Base-by-base conservation (phyloP, 2,888 invertebrate species). In the Aleiodes alternator region DNA sequence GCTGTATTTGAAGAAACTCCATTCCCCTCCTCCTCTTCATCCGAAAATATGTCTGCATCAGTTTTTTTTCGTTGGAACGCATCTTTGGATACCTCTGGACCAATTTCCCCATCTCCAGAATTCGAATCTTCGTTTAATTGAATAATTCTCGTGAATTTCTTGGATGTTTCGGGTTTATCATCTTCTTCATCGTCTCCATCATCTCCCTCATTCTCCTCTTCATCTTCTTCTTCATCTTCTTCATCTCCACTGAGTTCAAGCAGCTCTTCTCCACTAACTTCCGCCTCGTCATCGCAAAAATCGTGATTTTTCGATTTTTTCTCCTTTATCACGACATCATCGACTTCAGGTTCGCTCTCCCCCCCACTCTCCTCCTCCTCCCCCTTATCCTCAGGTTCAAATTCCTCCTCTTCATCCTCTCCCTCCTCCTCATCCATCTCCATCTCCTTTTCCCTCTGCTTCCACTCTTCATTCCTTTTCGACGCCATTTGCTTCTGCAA, bases 401-500 rank as follows among this genome's bases (percentile, higher is more conserved):
- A 89, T 56, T 90, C 90, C 23, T 83, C 86, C 6, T 89, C 87
- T 1, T 87, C 87, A 11, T 90, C 89, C 7, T 89, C 87, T 1
- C 87, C 87, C 11, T 90, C 89, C 53, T 87, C 87, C 79, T 91
- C 90, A 80, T 91, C 90, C 29, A 91, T 90, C 53, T 91, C 89
- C 77, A 90, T 90, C 64, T 90, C 90, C 73, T 90, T 90, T 56
- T 91, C 90, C 69, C 93, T 92, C 82, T 94, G 92, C 73, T 92
- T 91, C 93, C 96, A 93, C 81, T 95, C 94, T 76, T 94, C 91
- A 53, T 93, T 92, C 69, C 96, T 91, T 83, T 93, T 94, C 78
- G 92, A 91, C 3, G 93, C 93, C 84, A 97, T 96, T 88, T 94
- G 91, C 12, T 92, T 90, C 83, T 94, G 92, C 2, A 97, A 90